A percentile compares a stretch with the other conserved stretches of the same genome.
These are phyloP conservation scores for Alethe diademata DNA, from an alignment of 2,113 vertebrate genomes.

Conservation along the genomic window DNA sequence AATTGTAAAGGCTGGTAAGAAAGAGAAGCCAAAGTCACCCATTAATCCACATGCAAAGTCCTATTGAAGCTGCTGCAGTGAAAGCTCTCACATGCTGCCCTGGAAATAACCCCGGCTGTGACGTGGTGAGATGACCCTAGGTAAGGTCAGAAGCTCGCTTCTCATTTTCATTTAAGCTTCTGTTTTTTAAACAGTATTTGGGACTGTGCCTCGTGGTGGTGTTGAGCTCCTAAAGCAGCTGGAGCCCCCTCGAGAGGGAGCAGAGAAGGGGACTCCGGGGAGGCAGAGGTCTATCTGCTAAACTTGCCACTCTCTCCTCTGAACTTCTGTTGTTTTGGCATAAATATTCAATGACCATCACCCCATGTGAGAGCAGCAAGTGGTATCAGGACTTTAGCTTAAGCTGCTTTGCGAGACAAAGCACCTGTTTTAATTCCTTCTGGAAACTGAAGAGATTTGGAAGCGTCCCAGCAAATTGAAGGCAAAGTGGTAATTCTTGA, in stretches of 20 bases:
- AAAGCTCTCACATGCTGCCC: slow-evolving; percentile 42
- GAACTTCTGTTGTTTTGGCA: neutral
- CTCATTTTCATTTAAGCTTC: slow-evolving; percentile 38
- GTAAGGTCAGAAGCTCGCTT: slow-evolving; percentile 22
- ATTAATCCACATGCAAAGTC: slow-evolving; percentile 27
- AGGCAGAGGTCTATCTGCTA: neutral
- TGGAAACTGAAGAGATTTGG: slow-evolving; percentile 27
- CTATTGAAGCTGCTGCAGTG: slow-evolving; percentile 14
- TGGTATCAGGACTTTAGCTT: neutral
- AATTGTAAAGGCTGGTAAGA: slow-evolving; percentile 11
- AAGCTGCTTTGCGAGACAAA: slow-evolving; percentile 42
- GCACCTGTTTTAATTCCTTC: slow-evolving; percentile 31
- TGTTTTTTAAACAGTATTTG: neutral
- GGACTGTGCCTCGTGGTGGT: neutral
- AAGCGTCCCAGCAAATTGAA: neutral
- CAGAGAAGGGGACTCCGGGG: fast-evolving
- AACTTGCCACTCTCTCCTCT: neutral
- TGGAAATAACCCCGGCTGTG: slow-evolving; percentile 28
- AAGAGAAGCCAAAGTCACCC: slow-evolving; percentile 6
- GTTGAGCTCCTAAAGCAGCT: neutral
- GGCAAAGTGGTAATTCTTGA: neutral
- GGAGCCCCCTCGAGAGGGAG: neutral
- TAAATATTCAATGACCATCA: neutral
- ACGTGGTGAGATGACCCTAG: neutral
- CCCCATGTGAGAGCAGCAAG: neutral